Conservation (phyloP, 2,888 invertebrate species). For the Molorchus minor region DNA sequence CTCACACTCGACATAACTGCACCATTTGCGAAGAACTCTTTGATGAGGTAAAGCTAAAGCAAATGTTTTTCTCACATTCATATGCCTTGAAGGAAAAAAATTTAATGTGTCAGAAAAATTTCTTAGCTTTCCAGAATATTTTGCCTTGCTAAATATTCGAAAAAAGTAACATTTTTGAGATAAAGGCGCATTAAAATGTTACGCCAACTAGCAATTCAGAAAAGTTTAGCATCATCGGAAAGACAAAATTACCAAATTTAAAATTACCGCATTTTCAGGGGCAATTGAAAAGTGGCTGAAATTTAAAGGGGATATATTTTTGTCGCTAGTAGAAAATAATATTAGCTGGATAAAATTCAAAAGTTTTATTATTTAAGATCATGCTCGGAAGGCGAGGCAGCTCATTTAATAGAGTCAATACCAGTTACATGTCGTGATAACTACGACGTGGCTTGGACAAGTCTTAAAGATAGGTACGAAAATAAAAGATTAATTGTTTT, state of each 20-base stretch:
- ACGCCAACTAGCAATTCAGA: too few relatives aligned
- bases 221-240: too few relatives aligned
- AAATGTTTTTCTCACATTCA: too few relatives aligned
- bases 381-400: slow-evolving; percentile 1
- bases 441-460: slow-evolving; percentile 12
- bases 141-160: too few relatives aligned
- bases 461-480: slow-evolving; percentile 4
- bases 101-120: too few relatives aligned
- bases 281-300: neutral
- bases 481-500: slow-evolving; percentile 12
- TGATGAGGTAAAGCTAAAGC: too few relatives aligned
- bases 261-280: neutral
- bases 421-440: slow-evolving; percentile 8
- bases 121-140: too few relatives aligned
- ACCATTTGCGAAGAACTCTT: too few relatives aligned
- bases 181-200: too few relatives aligned
- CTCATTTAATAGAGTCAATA: slow-evolving; percentile 5
- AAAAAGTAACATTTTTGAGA: too few relatives aligned
- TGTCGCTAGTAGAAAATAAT: neutral
- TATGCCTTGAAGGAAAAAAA: too few relatives aligned
- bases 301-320: neutral
- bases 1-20: too few relatives aligned
- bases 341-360: slow-evolving; percentile 6
- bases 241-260: neutral
- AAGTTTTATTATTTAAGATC: slow-evolving; percentile 12